A percentile compares a stretch with the other conserved stretches of the same genome.
Conservation (phyloP, 2,113 vertebrate species). For the Arizona elegans region DNA sequence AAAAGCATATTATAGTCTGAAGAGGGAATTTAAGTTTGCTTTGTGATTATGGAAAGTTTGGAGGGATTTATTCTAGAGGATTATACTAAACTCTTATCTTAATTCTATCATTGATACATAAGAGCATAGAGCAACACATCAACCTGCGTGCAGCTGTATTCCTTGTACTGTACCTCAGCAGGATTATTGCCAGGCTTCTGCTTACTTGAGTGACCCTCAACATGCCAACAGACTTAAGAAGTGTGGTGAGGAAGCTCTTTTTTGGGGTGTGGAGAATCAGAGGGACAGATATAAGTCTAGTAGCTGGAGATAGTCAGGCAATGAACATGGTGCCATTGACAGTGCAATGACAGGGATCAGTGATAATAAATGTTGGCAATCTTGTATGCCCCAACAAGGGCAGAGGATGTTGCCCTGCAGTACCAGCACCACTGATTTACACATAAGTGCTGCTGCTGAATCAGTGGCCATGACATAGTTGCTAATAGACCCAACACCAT, state of each 20-base stretch:
- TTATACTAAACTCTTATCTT: background rate
- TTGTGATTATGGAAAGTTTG: background rate
- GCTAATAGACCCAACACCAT: background rate
- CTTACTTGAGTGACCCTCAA: background rate
- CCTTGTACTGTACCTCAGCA: background rate
- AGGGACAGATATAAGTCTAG: background rate
- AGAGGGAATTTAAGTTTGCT: background rate
- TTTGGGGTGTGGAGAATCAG: background rate
- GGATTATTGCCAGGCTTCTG: background rate
- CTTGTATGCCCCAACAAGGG: background rate
- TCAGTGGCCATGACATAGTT: background rate
- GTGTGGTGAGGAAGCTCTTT: background rate
- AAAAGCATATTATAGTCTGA: background rate
- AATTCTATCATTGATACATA: no score
- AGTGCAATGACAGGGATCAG: background rate
- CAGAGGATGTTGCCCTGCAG: background rate
- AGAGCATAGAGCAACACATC: background rate
- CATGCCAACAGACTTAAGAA: background rate
- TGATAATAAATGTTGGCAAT: background rate
- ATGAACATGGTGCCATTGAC: background rate
- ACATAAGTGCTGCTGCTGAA: background rate
- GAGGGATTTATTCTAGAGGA: background rate
- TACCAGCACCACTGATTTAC: background rate
- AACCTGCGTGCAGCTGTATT: background rate
- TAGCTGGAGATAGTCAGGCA: background rate